phyloP scores from a whole-genome alignment of 1,140 invertebrate genomes.

The Dryas iulia region DNA sequence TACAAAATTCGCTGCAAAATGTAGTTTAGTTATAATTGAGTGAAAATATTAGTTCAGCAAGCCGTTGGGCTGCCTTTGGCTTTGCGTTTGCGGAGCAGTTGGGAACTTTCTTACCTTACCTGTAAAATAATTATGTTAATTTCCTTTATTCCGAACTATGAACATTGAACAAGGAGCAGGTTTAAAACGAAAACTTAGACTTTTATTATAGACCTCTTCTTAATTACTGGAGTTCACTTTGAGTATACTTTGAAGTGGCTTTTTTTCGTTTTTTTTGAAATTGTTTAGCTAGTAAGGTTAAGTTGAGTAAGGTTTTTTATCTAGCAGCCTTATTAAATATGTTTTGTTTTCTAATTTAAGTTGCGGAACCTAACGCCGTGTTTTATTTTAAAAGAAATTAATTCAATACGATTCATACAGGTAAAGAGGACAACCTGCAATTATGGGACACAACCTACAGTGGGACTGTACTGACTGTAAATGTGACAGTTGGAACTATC shows the following conservation, averaged over 20 bases:
- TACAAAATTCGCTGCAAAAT: neutral
- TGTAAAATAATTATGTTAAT: slow-evolving; percentile 3
- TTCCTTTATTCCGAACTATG: neutral
- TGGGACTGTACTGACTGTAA: too few relatives aligned
- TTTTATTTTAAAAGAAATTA: too few relatives aligned
- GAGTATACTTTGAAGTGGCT: neutral
- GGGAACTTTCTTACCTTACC: neutral
- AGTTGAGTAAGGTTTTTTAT: too few relatives aligned
- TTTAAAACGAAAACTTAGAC: neutral
- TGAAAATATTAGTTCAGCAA: slow-evolving; percentile 1
- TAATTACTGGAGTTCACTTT: neutral
- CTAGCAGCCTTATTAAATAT: too few relatives aligned
- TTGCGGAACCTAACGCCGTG: too few relatives aligned
- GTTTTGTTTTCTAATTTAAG: too few relatives aligned
- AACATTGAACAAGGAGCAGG: neutral
- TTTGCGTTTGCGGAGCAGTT: neutral
- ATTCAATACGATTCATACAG: too few relatives aligned
- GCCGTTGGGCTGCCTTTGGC: too few relatives aligned
- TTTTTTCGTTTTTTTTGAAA: neutral
- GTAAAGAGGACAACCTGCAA: too few relatives aligned
- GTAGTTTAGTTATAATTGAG: neutral
- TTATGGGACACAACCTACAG: too few relatives aligned
- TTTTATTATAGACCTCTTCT: neutral
- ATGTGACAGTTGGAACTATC: too few relatives aligned
- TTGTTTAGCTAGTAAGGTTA: too few relatives aligned